These are phyloP conservation scores for Phoxinus phoxinus DNA, from an alignment of 2,113 vertebrate species.

Conservation along the genomic window DNA sequence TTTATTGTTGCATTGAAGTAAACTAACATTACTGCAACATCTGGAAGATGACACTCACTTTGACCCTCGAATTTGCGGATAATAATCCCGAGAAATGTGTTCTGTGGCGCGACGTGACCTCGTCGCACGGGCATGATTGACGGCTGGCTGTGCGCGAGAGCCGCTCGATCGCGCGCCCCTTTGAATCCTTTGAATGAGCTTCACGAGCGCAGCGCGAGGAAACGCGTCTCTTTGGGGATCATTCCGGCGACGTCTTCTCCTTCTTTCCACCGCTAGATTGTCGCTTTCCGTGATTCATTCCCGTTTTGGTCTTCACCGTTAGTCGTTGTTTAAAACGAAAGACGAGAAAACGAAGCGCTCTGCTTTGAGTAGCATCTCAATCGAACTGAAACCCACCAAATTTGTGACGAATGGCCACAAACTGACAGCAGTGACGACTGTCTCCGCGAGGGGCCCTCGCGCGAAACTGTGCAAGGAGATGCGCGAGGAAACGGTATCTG, in stretches of 20 bases:
- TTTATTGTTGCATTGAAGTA: background rate
- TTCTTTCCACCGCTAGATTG: background rate
- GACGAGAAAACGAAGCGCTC: background rate
- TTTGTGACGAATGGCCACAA: background rate
- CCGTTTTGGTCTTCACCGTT: background rate
- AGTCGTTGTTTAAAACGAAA: background rate
- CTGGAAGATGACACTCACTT: constrained; percentile 84
- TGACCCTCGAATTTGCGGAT: constrained; percentile 99
- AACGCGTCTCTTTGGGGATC: constrained; percentile 26
- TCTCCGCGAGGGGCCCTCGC: constrained; percentile 15
- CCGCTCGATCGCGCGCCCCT: constrained; percentile 15
- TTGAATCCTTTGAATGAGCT: constrained; percentile 30
- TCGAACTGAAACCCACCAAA: constrained; percentile 4
- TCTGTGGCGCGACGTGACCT: constrained; percentile 99
- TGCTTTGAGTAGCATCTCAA: constrained; percentile 23
- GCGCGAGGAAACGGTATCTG: constrained; percentile 41
- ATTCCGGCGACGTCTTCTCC: constrained; percentile 36
- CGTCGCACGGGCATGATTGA: constrained; percentile 96
- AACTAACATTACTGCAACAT: background rate
- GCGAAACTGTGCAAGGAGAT: background rate
- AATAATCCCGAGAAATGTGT: constrained; percentile 97
- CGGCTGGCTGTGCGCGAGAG: constrained; percentile 52
- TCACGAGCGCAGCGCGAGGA: constrained; percentile 35
- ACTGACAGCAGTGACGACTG: constrained; percentile 48
- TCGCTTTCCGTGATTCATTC: constrained; percentile 15